Base-by-base conservation (phyloP, 1,140 invertebrate genomes). In the Rhynchophorus ferrugineus region DNA sequence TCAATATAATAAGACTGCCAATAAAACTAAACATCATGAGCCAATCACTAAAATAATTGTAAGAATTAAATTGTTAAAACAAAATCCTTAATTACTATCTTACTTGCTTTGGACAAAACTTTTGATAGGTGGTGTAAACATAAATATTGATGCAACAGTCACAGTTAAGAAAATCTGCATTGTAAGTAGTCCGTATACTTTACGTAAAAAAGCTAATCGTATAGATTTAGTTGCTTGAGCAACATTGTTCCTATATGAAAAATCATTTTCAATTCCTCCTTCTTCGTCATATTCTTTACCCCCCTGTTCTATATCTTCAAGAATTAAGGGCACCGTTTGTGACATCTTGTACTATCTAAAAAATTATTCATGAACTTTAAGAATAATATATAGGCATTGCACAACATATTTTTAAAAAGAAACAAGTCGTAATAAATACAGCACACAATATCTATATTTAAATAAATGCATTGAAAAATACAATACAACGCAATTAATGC, bases 181-280 rank as follows among this genome's bases (percentile, higher is more conserved):
- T 17, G 78, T 79, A 11, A 91, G 69, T 14, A 91, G 75, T 1
- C 84, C 82, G 72, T 90, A 91, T 3, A 91, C 89, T 68, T 91
- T 91, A n/a, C 87, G 76, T 38, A 91, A 74, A 63, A 91, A 91
- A 1, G 71, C 82, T 59, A 85, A 71, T 39, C 82, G 74, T 53
- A 85, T 82, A 47, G 75, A 73, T 54, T 79, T 75, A 35, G 74
- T 72, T 0, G 81, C 80, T 64, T 81, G 76, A 29, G 73, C 61
- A 11, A 85, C 82, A 74, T 84, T 84, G 62, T 84, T 85, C 41
- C 75, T 72, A 61, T 82, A 84, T 3, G 76, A 71, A 73, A 84
- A 83, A 63, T 84, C 81, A 74, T 83, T 73, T 73, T 82, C 66
- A 44, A 76, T 71, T n/a, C n/a, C n/a, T 14, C 57, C 63, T 21